Evolutionary conservation across 2,797 vertebrate species (phyloP), one percentile per base, ranked within the genome.

Genomic region (Podarcis siculus): DNA sequence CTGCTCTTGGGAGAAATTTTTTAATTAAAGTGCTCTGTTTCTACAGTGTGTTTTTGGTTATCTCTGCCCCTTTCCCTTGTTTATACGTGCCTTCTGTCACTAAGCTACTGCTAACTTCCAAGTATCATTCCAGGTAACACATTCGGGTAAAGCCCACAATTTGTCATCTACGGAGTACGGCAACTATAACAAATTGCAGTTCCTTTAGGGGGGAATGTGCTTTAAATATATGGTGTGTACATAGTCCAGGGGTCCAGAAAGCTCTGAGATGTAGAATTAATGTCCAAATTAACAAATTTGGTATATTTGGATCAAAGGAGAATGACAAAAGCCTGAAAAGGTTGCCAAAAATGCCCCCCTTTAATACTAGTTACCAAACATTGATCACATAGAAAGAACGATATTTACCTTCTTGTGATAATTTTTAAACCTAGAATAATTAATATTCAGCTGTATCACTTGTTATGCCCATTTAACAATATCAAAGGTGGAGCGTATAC

Each of bases 21-120:
- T 78, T 85, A 90, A 92, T 93, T 77, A 90, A 83, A 15, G 39
- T 61, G 12, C 39, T 90, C 67, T 88, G 42, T 77, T 89, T 87
- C 61, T 69, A 69, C 9, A 79, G 30, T 25, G 3, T 42, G 9
- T 64, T 67, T 71, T 12, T n/a, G n/a, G 42, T 79, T 61, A 67
- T 83, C 35, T 25, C 45, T 72, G 25, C 5, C 58, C 13, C 32
- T 82, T 27, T 82, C 37, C 42, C 49, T 69, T 25, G 42, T 35
- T n/a, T 55, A 73, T 81, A 81, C 77, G 76, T 27, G 9, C 13
- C 78, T 21, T 80, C 27, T 42, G 49, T 81, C 42, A 77, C 75
- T 82, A 42, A 64, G 45, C n/a, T 3, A 9, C 9, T 72, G 58
- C 5, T 90, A n/a, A 6, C 4, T 39, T 25, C 49, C 7, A 21